Base-by-base conservation (phyloP, 2,113 vertebrate species). In the Bucco capensis region DNA sequence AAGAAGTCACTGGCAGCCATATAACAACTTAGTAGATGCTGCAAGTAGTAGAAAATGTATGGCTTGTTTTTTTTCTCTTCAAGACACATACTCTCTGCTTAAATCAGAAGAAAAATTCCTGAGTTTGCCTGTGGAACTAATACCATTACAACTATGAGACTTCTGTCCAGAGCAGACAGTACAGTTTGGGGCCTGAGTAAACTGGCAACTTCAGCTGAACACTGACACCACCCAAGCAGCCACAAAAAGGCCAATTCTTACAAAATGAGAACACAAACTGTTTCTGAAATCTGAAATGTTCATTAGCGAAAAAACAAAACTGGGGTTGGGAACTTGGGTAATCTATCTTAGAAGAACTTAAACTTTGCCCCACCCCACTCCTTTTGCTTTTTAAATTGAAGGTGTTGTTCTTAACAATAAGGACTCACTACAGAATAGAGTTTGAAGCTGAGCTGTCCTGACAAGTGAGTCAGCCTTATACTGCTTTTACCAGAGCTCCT, bases 371-470 rank as follows among this genome's bases (percentile, higher is more conserved):
- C 40, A 11, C 15, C 15, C 40, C 40, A 11, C 4, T 30, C 50
- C 15, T n/a, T 38, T 38, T 70, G 60, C 44, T 69, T 81, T 81
- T 71, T 13, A 17, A 35, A 38, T 14, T 3, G 18, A 49, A 73
- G 12, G 5, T 62, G 22, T 1, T 16, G 8, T 46, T 77, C 28
- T 64, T 14, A 85, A 77, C 14, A 21, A 56, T 2, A 14, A 72
- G 12, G 31, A 77, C 5, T 12, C 12, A 2, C 30, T 61, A 14
- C 49, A 83, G 28, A 86, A 79, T 0, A 66, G 9, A 73, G 50
- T 85, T 91, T 96, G 95, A 96, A 87, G 95, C 33, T 95, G 79
- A 95, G 62, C 54, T 85, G 50, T 42, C 62, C 82, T 95, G 95
- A 96, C 94, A 96, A 89, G 84, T 50, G 64, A 92, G 62, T 65